A percentile compares a stretch with the other conserved stretches of the same genome.
These are phyloP conservation scores for Parapristionchus giblindavisi DNA, from an alignment of 2,888 invertebrate species.

Conservation along the genomic window DNA sequence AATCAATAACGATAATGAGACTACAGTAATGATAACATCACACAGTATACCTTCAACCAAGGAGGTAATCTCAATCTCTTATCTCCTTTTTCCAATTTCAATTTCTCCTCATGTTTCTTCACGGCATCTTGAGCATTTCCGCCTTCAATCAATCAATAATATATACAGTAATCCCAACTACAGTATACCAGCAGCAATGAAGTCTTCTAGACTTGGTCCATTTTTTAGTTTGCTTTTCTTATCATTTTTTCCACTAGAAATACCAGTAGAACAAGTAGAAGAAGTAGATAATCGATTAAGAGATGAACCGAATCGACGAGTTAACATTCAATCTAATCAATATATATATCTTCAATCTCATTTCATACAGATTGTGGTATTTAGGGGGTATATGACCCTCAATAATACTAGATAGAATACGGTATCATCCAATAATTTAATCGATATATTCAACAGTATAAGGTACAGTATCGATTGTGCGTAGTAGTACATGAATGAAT, in stretches of 20 bases:
- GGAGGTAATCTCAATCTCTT: slow-evolving; percentile 63
- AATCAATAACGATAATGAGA: slow-evolving; percentile 20
- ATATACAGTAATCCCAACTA: neutral
- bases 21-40: neutral
- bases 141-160: neutral
- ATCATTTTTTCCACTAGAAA: neutral
- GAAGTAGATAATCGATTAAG: slow-evolving; percentile 28
- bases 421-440: too few relatives aligned
- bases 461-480: too few relatives aligned
- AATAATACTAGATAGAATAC: too few relatives aligned
- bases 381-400: too few relatives aligned
- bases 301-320: too few relatives aligned
- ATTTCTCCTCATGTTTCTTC: slow-evolving; percentile 50
- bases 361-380: too few relatives aligned
- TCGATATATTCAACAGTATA: too few relatives aligned
- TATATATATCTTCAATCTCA: too few relatives aligned
- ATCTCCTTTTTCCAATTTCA: slow-evolving; percentile 59
- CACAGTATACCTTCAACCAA: slow-evolving; percentile 59
- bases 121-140: slow-evolving; percentile 47
- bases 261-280: too few relatives aligned
- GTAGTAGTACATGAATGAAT: too few relatives aligned
- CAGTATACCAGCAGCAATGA: slow-evolving; percentile 52
- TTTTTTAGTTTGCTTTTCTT: slow-evolving; percentile 47
- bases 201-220: slow-evolving; percentile 64
- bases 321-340: too few relatives aligned